Evolutionary conservation across 2,888 invertebrate species (phyloP).

Genomic region (Schizotus pectinicornis): DNA sequence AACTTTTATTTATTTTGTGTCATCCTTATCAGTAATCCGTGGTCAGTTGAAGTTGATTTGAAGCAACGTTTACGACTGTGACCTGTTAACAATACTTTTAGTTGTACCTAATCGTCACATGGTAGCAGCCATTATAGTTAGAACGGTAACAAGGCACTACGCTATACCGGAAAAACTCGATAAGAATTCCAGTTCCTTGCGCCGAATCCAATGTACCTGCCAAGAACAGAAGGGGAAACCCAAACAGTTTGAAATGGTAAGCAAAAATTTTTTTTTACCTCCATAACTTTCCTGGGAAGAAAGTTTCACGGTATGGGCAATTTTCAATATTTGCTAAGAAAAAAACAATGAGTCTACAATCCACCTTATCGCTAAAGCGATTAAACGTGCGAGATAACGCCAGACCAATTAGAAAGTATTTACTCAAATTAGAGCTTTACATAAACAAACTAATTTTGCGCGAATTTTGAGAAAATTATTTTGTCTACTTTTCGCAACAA

Average conservation of each 20-base stretch:
- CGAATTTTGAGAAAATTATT: neutral
- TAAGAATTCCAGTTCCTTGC: slow-evolving; percentile 24
- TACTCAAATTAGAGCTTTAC: no score
- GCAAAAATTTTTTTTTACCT: slow-evolving; percentile 18
- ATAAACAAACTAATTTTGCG: neutral
- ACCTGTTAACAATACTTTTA: slow-evolving; percentile 10
- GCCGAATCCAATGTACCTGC: slow-evolving; percentile 30
- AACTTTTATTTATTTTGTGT: slow-evolving; percentile 19
- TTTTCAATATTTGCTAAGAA: neutral
- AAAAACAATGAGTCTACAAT: no score
- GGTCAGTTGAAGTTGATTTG: slow-evolving; percentile 21
- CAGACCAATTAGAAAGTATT: neutral
- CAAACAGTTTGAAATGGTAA: slow-evolving; percentile 37
- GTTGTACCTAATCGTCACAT: slow-evolving; percentile 27
- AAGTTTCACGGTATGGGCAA: neutral
- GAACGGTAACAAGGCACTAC: slow-evolving; percentile 28
- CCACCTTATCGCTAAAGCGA: neutral
- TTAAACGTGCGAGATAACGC: neutral
- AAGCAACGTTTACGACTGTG: slow-evolving; percentile 7
- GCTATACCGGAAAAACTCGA: slow-evolving; percentile 15
- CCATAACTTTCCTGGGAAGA: neutral
- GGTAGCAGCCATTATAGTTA: slow-evolving; percentile 32
- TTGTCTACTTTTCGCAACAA: neutral
- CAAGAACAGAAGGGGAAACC: slow-evolving; percentile 30
- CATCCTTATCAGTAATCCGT: slow-evolving; percentile 22